Percentiles rank a stretch among this genome's conserved stretches.
Evolutionary conservation across 2,888 invertebrate genomes (phyloP).

Genomic region (Neuroscelio doddi): DNA sequence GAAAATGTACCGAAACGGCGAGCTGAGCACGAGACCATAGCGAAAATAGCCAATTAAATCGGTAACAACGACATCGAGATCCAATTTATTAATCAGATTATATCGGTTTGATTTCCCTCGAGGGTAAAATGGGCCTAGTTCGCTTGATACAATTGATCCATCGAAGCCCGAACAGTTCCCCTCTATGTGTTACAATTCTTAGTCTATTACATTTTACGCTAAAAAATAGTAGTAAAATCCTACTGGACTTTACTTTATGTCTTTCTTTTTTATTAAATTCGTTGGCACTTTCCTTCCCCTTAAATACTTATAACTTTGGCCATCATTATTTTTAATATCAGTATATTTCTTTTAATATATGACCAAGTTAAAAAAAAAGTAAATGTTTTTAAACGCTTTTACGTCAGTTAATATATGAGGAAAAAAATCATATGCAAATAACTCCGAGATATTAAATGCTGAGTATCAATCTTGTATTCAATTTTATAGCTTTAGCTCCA

Average conservation of each 20-base stretch:
- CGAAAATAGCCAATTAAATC: constrained; percentile 67
- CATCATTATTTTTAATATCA: constrained; percentile 9
- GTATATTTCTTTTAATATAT: constrained; percentile 14
- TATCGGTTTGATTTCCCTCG: constrained; percentile 70
- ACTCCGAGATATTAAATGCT: constrained; percentile 20
- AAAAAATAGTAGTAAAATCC: constrained; percentile 7
- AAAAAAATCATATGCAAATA: constrained; percentile 6
- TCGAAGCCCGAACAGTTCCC: constrained; percentile 61
- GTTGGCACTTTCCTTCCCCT: too few relatives aligned
- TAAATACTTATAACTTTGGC: too few relatives aligned
- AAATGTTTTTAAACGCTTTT: constrained; percentile 8
- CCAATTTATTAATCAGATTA: constrained; percentile 72
- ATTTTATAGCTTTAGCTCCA: constrained; percentile 28
- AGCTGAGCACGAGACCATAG: constrained; percentile 40
- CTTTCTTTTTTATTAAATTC: too few relatives aligned
- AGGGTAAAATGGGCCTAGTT: constrained; percentile 57
- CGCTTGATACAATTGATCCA: constrained; percentile 60
- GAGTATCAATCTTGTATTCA: constrained; percentile 30
- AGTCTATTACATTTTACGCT: constrained; percentile 8
- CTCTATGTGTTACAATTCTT: constrained; percentile 25
- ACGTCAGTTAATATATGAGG: constrained; percentile 9
- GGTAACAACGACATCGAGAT: constrained; percentile 56
- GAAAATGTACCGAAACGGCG: constrained; percentile 33
- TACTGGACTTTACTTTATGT: too few relatives aligned
- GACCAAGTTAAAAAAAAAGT: background rate